Evolutionary conservation across 2,888 invertebrate species (phyloP).

Genomic region (Ectemnius continuus): DNA sequence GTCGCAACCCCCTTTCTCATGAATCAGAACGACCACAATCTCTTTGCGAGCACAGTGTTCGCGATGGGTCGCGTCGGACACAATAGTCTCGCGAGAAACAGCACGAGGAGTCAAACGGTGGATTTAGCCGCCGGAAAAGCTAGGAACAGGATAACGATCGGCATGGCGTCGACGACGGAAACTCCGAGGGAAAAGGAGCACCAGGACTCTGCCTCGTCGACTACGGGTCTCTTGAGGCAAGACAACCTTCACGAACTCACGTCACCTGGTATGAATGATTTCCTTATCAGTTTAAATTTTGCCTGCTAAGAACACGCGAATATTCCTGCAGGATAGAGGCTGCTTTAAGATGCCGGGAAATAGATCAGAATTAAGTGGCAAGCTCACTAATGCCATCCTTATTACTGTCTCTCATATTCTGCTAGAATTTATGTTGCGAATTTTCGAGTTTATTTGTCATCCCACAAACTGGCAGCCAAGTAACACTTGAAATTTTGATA

Average conservation of each 20-base stretch:
- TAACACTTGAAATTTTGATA: no score
- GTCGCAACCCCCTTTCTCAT: constrained; percentile 60
- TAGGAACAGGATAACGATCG: constrained; percentile 66
- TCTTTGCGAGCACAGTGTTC: constrained; percentile 59
- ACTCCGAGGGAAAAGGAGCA: constrained; percentile 42
- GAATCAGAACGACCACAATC: constrained; percentile 62
- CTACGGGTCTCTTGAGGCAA: constrained; percentile 31
- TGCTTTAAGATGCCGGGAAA: no score
- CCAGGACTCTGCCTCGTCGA: constrained; percentile 36
- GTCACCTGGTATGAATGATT: constrained; percentile 37
- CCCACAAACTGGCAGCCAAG: no score
- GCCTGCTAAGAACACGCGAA: no score
- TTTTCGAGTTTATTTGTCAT: no score
- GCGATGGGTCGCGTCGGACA: constrained; percentile 51
- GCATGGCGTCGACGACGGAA: constrained; percentile 54
- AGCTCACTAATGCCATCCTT: no score
- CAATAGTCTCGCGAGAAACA: constrained; percentile 28
- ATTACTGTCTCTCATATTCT: no score
- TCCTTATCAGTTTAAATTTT: neutral
- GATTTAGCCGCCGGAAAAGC: constrained; percentile 62
- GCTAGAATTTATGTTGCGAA: no score
- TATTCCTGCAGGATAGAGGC: no score
- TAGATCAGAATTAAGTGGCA: no score
- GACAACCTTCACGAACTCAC: constrained; percentile 28
- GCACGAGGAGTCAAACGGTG: constrained; percentile 40